These are phyloP conservation scores for Hepsetus odoe DNA, from an alignment of 2,113 vertebrate genomes.

Conservation along the genomic window DNA sequence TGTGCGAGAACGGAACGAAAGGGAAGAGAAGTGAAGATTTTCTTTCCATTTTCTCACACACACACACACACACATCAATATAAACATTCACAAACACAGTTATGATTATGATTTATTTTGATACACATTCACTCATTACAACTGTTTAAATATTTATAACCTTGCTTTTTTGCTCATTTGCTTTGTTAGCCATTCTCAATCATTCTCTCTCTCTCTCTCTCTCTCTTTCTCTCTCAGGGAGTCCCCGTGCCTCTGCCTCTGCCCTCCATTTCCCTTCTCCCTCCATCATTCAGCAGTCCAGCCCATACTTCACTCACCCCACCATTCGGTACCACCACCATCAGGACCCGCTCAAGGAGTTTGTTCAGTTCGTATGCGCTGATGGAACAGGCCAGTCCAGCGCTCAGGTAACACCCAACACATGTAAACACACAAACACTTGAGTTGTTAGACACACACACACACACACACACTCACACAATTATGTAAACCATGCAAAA, in stretches of 20 bases:
- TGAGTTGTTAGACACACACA: no score
- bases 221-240: conserved; percentile 74
- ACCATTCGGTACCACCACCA: conserved; percentile 97
- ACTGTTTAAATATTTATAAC: not conserved
- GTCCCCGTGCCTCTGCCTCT: conserved; percentile 80
- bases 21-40: no score
- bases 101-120: no score
- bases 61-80: no score
- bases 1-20: no score
- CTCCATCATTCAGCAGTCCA: conserved; percentile 89
- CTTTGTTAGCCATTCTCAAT: not conserved
- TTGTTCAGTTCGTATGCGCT: conserved; percentile 93
- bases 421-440: not conserved
- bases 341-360: conserved; percentile 94
- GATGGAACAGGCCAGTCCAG: conserved; percentile 87
- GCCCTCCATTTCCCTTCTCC: conserved; percentile 48
- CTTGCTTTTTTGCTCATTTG: not conserved
- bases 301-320: conserved; percentile 95
- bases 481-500: no score
- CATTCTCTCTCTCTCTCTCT: conserved; percentile 13
- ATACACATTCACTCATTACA: no score
- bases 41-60: no score
- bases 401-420: conserved; percentile 86
- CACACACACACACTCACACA: no score
- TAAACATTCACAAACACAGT: no score